Evolutionary conservation across 2,113 vertebrate genomes (phyloP).

Genomic region (Gallinago paraguaiae): DNA sequence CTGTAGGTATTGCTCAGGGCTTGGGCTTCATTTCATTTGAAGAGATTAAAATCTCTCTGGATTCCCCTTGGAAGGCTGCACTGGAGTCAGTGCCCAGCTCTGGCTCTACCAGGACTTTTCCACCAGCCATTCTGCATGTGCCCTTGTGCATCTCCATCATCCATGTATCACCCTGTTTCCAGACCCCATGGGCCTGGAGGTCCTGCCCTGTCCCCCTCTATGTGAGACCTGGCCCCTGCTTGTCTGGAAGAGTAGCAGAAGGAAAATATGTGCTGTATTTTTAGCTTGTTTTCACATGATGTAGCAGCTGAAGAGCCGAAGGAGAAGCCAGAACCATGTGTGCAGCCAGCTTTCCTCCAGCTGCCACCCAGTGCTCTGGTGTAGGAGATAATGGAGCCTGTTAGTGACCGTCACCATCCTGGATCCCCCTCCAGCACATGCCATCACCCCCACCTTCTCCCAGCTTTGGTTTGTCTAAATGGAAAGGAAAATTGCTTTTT

Average conservation of each 20-base stretch:
- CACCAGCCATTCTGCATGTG: background rate
- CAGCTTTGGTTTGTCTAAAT: background rate
- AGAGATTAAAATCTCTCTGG: background rate
- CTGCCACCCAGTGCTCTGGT: background rate
- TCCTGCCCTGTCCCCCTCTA: background rate
- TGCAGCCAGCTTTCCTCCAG: background rate
- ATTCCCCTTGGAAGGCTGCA: background rate
- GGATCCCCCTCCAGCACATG: background rate
- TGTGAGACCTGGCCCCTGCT: background rate
- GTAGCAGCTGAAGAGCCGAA: background rate
- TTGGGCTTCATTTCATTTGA: background rate
- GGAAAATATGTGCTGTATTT: background rate
- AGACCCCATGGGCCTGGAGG: background rate
- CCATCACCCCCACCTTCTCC: background rate
- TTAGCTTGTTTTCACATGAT: background rate
- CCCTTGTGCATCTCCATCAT: background rate
- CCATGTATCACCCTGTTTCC: accelerated
- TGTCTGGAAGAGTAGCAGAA: background rate
- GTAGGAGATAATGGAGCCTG: background rate
- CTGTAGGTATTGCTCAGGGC: background rate
- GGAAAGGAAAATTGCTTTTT: background rate
- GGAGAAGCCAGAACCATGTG: background rate
- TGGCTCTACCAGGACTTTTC: background rate
- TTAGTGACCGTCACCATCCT: accelerated
- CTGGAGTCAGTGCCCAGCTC: background rate